Percentiles rank a stretch among this genome's conserved stretches.
Evolutionary conservation across 1,140 invertebrate species (phyloP).

Genomic region (Anadara kagoshimensis): DNA sequence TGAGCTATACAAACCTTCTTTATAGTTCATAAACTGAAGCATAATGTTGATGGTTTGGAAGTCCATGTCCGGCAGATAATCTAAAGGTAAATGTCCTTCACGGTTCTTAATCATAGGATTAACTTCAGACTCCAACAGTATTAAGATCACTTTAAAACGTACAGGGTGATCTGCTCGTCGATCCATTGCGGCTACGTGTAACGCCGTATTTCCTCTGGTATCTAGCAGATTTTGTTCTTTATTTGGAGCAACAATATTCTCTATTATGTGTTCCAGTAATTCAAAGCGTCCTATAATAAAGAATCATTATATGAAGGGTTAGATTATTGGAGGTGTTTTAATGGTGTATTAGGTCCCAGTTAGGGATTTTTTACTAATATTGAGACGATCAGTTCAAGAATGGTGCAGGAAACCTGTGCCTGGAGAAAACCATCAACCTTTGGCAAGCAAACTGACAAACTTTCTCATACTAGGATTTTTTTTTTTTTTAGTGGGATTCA

Average conservation of each 20-base stretch:
- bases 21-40: conserved; percentile 16
- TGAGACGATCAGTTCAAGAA: too few relatives aligned
- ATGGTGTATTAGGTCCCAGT: too few relatives aligned
- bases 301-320: background rate
- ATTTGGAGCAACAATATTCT: conserved; percentile 19
- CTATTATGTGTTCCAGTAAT: conserved; percentile 31
- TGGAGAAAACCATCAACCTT: too few relatives aligned
- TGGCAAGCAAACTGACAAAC: too few relatives aligned
- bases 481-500: too few relatives aligned
- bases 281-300: conserved; percentile 26
- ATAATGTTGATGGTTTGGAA: conserved; percentile 14
- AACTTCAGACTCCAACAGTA: conserved; percentile 35
- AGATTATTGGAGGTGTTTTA: background rate
- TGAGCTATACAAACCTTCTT: conserved; percentile 20
- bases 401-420: too few relatives aligned
- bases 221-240: conserved; percentile 46
- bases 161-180: background rate
- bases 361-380: too few relatives aligned
- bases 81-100: conserved; percentile 31
- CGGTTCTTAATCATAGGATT: conserved; percentile 35
- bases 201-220: conserved; percentile 51
- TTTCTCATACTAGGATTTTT: too few relatives aligned
- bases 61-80: conserved; percentile 38
- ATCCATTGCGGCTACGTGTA: conserved; percentile 40
- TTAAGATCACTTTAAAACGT: conserved; percentile 25